Percentiles rank a stretch among this genome's conserved stretches.
These are phyloP conservation scores for Hylaeus anthracinus DNA, from an alignment of 1,140 invertebrate species.

Conservation along the genomic window DNA sequence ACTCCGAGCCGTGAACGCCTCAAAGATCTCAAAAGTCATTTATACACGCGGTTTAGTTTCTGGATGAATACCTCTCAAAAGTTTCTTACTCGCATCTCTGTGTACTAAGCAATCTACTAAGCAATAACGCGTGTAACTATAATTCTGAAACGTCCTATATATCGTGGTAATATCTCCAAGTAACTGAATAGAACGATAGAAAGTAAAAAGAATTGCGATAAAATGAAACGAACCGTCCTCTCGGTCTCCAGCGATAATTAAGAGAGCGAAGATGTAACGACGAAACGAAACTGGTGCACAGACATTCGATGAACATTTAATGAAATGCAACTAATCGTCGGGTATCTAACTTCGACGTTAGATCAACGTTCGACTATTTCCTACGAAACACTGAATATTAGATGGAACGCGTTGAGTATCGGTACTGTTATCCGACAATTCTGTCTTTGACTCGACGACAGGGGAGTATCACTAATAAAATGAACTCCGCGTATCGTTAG, in stretches of 20 bases:
- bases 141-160: neutral
- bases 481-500: too few species aligned
- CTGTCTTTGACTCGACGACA: too few species aligned
- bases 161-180: neutral
- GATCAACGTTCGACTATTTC: neutral
- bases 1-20: too few species aligned
- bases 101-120: too few species aligned
- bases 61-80: too few species aligned
- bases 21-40: too few species aligned
- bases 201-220: conserved; percentile 3
- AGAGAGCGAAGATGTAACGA: neutral
- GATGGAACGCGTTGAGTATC: neutral
- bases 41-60: too few species aligned
- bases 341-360: neutral
- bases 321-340: neutral
- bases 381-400: neutral
- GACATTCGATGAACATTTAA: neutral
- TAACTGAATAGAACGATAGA: neutral
- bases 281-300: neutral
- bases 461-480: neutral
- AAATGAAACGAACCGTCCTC: conserved; percentile 1
- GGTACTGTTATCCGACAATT: too few species aligned
- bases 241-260: neutral
- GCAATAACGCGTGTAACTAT: neutral
- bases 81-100: too few species aligned